Evolutionary conservation across 2,797 vertebrate genomes (phyloP).

Genomic region (Argentina silus): DNA sequence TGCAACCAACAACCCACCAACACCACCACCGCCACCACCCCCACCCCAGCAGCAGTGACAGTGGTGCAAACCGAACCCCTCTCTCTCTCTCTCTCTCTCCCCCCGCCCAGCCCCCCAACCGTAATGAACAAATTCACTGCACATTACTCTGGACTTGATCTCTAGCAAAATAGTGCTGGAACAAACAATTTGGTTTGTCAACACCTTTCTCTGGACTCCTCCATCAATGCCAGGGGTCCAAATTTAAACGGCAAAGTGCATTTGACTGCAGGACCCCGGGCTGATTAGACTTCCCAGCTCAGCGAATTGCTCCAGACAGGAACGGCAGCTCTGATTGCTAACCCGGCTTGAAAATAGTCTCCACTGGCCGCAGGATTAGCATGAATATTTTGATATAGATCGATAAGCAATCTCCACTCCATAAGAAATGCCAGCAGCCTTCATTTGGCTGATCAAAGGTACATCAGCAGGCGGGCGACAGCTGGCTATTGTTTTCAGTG

Average conservation of each 20-base stretch:
- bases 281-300: constrained; percentile 99
- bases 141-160: constrained; percentile 99
- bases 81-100: constrained; percentile 33
- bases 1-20: constrained; percentile 31
- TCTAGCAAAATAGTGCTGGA: constrained; percentile 99
- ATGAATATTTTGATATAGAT: constrained; percentile 99
- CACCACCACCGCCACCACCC: constrained; percentile 33
- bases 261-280: constrained; percentile 98
- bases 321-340: constrained; percentile 99
- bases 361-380: constrained; percentile 91
- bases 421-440: constrained; percentile 99
- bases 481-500: constrained; percentile 92
- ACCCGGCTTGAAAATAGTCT: constrained; percentile 99
- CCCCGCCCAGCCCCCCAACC: constrained; percentile 47
- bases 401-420: constrained; percentile 99
- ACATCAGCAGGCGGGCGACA: constrained; percentile 91
- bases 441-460: constrained; percentile 99
- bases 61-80: constrained; percentile 33
- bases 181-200: constrained; percentile 99
- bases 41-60: constrained; percentile 14
- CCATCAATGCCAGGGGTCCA: constrained; percentile 99
- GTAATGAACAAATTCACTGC: constrained; percentile 99
- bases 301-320: constrained; percentile 99
- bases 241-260: constrained; percentile 99
- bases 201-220: constrained; percentile 99